Percentiles rank a stretch among this genome's conserved stretches.
phyloP scores from a whole-genome alignment of 2,113 vertebrate species.

The Bettongia penicillata region DNA sequence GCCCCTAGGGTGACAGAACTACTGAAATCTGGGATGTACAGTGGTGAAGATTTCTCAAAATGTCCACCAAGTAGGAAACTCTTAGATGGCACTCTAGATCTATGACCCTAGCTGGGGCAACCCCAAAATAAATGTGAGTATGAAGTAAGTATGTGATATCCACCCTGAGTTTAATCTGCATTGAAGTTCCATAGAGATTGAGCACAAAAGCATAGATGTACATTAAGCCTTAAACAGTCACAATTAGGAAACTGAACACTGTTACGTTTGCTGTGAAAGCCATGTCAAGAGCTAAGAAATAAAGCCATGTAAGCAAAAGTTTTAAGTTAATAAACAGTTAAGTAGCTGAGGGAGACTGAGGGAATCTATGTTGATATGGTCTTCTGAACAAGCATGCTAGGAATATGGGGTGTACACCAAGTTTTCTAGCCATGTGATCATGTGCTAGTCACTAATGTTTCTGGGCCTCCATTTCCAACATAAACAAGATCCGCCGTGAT shows the following conservation, averaged over 20 bases:
- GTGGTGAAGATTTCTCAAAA: neutral
- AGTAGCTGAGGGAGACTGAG: no score
- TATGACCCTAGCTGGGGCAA: neutral
- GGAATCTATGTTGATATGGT: no score
- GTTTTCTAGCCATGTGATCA: neutral
- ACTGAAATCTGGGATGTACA: neutral
- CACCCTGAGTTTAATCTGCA: neutral
- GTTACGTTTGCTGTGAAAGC: no score
- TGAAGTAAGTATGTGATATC: neutral
- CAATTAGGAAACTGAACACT: no score
- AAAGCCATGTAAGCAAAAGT: no score
- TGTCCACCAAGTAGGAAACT: neutral
- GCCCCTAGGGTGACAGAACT: neutral
- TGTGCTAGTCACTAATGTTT: neutral
- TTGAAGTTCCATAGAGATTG: neutral
- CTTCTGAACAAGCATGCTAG: no score
- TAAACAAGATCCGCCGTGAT: neutral
- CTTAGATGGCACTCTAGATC: neutral
- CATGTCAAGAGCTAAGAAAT: no score
- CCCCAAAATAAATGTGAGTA: neutral
- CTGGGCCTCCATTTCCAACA: neutral
- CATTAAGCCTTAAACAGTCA: no score
- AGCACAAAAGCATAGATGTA: neutral
- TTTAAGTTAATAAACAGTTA: no score
- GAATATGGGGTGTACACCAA: no score